Percentiles rank a stretch among this genome's conserved stretches.
Conservation (phyloP, 2,888 invertebrate species). For the Drosophila acutilabella region DNA sequence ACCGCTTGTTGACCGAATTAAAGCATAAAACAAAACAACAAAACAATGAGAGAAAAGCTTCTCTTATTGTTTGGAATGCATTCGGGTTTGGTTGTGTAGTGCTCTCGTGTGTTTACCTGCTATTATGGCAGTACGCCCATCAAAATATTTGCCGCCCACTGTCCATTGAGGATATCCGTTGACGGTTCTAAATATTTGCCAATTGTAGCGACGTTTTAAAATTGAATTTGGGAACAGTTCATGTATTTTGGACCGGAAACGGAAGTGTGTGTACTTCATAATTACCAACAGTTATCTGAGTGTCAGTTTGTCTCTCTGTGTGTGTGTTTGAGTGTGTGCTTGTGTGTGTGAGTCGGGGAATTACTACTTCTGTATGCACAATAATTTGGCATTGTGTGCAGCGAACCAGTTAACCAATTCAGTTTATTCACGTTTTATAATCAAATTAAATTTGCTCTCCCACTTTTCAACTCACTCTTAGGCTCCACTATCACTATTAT, state of each 20-base stretch:
- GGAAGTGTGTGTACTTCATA: constrained; percentile 53
- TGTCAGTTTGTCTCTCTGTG: constrained; percentile 31
- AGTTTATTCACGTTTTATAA: constrained; percentile 23
- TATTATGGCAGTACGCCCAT: not conserved
- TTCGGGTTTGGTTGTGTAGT: not conserved
- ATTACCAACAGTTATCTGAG: constrained; percentile 4
- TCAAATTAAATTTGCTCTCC: constrained; percentile 24
- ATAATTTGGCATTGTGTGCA: constrained; percentile 18
- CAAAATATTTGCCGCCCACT: constrained; percentile 6
- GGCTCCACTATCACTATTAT: constrained; percentile 38
- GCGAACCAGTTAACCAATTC: constrained; percentile 26
- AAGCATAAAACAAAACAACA: no score
- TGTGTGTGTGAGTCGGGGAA: not conserved
- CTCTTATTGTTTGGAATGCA: not conserved
- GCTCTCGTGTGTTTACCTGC: not conserved
- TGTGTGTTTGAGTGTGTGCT: not conserved
- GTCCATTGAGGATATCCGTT: constrained; percentile 4
- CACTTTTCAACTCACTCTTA: not conserved
- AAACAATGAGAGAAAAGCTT: not conserved
- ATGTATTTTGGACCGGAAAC: constrained; percentile 20
- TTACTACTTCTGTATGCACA: constrained; percentile 1
- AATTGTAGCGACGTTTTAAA: constrained; percentile 3
- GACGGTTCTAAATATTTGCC: constrained; percentile 15
- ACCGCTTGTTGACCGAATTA: no score
- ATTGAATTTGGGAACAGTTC: constrained; percentile 1